These are phyloP conservation scores for Acinonyx jubatus DNA, from an alignment of 2,113 vertebrate genomes.

Conservation along the genomic window DNA sequence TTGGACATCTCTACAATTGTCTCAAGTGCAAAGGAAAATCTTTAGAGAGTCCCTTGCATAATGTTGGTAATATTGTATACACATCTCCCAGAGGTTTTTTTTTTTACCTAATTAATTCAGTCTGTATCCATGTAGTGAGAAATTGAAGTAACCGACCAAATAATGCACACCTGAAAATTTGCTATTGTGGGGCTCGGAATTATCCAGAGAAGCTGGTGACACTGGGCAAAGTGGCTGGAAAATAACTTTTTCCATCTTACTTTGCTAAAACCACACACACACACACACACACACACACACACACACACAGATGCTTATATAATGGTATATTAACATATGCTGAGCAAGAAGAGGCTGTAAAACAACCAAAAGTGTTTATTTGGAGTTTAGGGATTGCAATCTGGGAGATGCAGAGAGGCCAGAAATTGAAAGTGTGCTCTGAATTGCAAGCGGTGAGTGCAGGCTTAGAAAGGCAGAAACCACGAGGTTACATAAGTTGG, in stretches of 20 bases:
- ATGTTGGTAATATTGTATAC: background rate
- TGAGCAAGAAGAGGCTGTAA: background rate
- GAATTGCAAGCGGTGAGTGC: background rate
- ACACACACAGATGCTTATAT: background rate
- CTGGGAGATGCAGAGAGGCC: background rate
- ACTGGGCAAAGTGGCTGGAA: background rate
- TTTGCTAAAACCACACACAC: background rate
- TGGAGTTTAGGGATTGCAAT: background rate
- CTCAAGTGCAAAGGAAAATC: background rate
- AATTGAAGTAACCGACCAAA: conserved; percentile 41
- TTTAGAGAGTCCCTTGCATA: background rate
- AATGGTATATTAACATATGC: background rate
- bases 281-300: no score
- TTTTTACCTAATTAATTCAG: conserved; percentile 43
- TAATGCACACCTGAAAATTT: conserved; percentile 24
- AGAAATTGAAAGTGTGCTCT: background rate
- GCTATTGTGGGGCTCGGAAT: background rate
- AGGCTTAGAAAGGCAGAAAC: background rate
- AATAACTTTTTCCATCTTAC: background rate
- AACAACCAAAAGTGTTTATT: background rate
- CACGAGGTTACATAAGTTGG: background rate
- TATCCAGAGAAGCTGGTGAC: background rate
- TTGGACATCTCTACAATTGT: background rate
- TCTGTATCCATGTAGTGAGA: background rate
- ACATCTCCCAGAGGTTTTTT: background rate